Evolutionary conservation across 2,888 invertebrate genomes (phyloP), one percentile per base, ranked within the genome.

Genomic region (Rhingia campestris): DNA sequence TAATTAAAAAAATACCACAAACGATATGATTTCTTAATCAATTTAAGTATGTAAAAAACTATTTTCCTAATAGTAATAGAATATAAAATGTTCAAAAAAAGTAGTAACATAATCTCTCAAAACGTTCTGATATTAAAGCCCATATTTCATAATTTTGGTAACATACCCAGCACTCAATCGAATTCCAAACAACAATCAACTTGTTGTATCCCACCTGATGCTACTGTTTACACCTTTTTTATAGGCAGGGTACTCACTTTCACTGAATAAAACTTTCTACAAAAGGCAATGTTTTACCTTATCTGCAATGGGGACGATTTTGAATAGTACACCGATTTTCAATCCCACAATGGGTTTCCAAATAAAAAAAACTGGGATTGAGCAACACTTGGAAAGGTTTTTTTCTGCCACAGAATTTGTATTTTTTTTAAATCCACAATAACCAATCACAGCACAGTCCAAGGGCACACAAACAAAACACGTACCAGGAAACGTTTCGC

Each of bases 181-280:
- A 4, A 30, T 12, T 30, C n/a, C 7, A 61, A 6, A 49, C 39
- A 6, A 33, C 72, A 59, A 49, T 70, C 41, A 51, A 72, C 72
- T 72, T 61, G 72, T 70, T 70, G 59, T 72, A 43, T 53, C 22
- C 59, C 72, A 72, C 72, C 72, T 72, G 61, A 72, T 72, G 72
- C 49, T 72, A 4, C n/a, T 53, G 37, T 9, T 56, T 56, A 30
- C 9, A 12, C 14, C 9, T 54, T 49, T 47, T 37, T 6, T 22
- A 33, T 47, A 51, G n/a, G 43, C n/a, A n/a, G 3, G 14, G 30
- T 10, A 22, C 22, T 22, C 9, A 47, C 35, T 47, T 45, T 67
- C 54, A 54, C 67, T 54, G n/a, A 35, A 43, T 10, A 54, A 45
- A 14, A 67, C 66, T 66, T 66, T 53, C 41, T 1, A 53, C 39